A percentile compares a stretch with the other conserved stretches of the same genome.
phyloP scores from a whole-genome alignment of 37 sponge, comb jelly and placozoan species.

The Cliona cf. orientalis region DNA sequence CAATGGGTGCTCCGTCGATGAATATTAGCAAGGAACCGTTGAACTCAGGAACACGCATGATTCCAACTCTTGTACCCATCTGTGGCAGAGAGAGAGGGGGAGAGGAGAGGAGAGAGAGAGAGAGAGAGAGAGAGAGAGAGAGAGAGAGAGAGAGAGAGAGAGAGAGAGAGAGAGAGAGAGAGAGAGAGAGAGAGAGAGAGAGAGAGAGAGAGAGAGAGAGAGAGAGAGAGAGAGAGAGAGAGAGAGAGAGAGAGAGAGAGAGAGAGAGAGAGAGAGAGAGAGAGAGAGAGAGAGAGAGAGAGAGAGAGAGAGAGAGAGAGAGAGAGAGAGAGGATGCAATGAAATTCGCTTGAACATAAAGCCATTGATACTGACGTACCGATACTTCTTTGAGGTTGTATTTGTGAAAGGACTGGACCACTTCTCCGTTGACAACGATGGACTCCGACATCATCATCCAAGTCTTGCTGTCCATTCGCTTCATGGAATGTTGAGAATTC shows the following conservation, averaged over 20 bases:
- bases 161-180: not conserved
- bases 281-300: not conserved
- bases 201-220: not conserved
- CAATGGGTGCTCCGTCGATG: constrained; percentile 37
- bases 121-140: constrained; percentile 13
- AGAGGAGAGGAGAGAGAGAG: not conserved
- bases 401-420: not conserved
- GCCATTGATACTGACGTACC: constrained; percentile 10
- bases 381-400: constrained; percentile 44
- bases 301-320: not conserved
- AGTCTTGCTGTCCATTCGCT: constrained; percentile 39
- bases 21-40: constrained; percentile 40
- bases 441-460: constrained; percentile 49
- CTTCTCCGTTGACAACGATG: constrained; percentile 34
- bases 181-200: not conserved
- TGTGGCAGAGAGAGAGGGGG: too few relatives aligned
- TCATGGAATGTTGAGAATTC: constrained; percentile 27
- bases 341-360: not conserved
- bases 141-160: not conserved
- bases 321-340: not conserved
- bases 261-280: not conserved
- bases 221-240: not conserved
- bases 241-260: not conserved
- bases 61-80: constrained; percentile 35
- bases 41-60: constrained; percentile 48